Evolutionary conservation across 2,797 vertebrate species (phyloP), one percentile per base, ranked within the genome.

Genomic region (Cebuella pygmaea): DNA sequence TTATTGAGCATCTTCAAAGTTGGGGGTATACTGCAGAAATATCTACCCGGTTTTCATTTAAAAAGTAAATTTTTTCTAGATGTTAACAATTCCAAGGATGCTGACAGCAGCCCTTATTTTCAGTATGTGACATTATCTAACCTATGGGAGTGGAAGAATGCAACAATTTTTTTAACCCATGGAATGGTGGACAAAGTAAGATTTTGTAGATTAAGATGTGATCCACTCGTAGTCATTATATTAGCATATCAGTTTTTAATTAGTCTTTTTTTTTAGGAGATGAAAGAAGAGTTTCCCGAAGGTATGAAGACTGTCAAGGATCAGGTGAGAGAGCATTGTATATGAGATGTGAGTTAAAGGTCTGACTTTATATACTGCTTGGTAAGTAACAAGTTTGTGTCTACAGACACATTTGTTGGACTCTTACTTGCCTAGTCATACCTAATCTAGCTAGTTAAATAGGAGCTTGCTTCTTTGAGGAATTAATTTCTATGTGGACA

Each of bases 231-330:
- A 87, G 19, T 96, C 5, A 1, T 61, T 64, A 76, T 97, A 92
- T 94, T 20, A 92, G 2, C 85, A n/a, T 90, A 90, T 30, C 36
- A 84, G 88, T 96, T 97, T 97, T 7, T 98, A 96, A 97, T 95
- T 96, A 97, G 72, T 93, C 88, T 46, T 48, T 84, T 92, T 84
- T 98, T 97, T 96, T 98, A 99, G 99, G 98, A 98, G 99, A 99
- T 95, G 99, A 99, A 97, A 98, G 99, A 97, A 98, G 98, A 93
- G 97, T 99, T 92, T 98, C 99, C 91, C 97, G 98, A 97, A 99
- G 98, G 84, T 99, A 98, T 3, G 99, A 99, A 97, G 99, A 99
- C 94, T 99, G 98, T 98, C 99, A 99, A 97, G 93, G 98, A 90
- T 95, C 98, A 98, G 99, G 99, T 99, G 92, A 98, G 99, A 97